Conservation (phyloP, 2,113 vertebrate genomes). For the Alectura lathami region DNA sequence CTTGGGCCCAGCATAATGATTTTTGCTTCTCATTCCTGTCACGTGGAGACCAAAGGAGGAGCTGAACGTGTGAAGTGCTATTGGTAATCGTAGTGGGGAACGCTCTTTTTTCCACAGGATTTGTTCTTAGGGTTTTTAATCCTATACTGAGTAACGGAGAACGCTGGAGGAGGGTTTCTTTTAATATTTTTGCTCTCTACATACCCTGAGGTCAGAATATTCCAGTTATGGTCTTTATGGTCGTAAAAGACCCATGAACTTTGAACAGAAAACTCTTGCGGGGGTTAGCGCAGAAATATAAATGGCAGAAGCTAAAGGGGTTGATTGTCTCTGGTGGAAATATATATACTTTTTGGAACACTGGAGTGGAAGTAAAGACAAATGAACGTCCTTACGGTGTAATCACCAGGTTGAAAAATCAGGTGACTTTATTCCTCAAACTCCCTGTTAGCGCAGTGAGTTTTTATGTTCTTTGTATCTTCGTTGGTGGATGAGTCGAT, state of each 20-base stretch:
- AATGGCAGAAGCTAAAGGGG: constrained; percentile 67
- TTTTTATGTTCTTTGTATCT: constrained; percentile 79
- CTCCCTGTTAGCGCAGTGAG: constrained; percentile 77
- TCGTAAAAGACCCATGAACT: constrained; percentile 54
- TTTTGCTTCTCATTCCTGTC: constrained; percentile 18
- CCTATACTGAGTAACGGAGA: not conserved
- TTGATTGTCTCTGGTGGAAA: constrained; percentile 75
- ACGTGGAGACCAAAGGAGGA: not conserved
- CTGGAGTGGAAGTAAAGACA: constrained; percentile 73
- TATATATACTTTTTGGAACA: constrained; percentile 72
- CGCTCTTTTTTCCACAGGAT: not conserved
- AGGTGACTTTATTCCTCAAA: constrained; percentile 76
- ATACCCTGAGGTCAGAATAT: constrained; percentile 15
- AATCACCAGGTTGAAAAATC: constrained; percentile 79
- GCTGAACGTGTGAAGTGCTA: not conserved
- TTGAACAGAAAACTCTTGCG: constrained; percentile 51
- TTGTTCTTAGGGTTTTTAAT: constrained; percentile 3
- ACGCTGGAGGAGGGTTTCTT: not conserved
- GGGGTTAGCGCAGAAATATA: constrained; percentile 51
- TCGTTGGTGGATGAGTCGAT: constrained; percentile 80
- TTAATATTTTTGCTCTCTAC: not conserved
- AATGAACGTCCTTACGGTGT: constrained; percentile 76
- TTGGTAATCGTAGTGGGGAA: not conserved
- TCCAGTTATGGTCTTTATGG: constrained; percentile 7
- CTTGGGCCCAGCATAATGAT: not conserved